Conservation (phyloP, 2,113 vertebrate species). For the Rattus rattus region DNA sequence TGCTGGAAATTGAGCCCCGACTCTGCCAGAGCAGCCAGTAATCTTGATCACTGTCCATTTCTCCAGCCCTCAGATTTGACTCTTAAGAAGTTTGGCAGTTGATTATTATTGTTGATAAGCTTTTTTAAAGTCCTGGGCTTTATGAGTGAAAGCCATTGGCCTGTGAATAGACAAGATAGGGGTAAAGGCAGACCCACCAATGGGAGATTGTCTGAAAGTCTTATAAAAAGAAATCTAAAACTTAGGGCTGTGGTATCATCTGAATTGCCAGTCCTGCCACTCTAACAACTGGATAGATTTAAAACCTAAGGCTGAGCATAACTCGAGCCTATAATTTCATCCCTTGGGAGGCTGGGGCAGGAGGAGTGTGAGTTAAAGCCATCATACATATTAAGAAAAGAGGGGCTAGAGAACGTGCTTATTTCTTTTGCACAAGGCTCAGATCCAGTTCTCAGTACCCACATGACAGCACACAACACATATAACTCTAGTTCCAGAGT, state of each 20-base stretch:
- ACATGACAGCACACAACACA: background rate
- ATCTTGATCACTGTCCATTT: background rate
- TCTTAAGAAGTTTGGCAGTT: background rate
- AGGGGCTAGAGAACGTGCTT: background rate
- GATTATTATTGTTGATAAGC: background rate
- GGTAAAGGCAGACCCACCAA: conserved; percentile 21
- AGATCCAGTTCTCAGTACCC: background rate
- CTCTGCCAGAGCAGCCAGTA: background rate
- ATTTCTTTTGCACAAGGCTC: background rate
- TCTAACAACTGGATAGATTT: conserved; percentile 4
- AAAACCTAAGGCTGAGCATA: background rate
- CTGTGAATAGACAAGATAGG: background rate
- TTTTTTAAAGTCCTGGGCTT: conserved; percentile 36
- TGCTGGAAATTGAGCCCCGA: background rate
- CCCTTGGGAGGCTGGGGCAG: background rate
- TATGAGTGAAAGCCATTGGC: background rate
- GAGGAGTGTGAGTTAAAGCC: background rate
- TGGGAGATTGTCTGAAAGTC: background rate
- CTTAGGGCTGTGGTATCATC: background rate
- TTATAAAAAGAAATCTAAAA: conserved; percentile 19
- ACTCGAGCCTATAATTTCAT: background rate
- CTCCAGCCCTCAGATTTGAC: background rate
- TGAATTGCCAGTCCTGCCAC: background rate
- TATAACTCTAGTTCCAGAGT: background rate
- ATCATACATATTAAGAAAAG: background rate